These are phyloP conservation scores for Scaptomyza graminum DNA, from an alignment of 1,140 invertebrate genomes.

Conservation along the genomic window DNA sequence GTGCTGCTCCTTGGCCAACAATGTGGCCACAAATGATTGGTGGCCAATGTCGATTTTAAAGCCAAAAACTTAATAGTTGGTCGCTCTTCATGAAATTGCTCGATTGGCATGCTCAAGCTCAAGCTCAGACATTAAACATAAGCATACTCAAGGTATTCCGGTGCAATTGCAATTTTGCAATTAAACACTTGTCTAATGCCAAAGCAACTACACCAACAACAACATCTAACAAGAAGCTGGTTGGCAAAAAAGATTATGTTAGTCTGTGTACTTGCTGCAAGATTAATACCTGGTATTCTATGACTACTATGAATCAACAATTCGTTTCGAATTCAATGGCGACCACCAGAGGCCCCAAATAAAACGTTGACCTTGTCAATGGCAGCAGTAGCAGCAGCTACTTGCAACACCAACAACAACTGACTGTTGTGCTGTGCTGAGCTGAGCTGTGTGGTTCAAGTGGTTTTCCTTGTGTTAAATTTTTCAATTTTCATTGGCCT, in stretches of 20 bases:
- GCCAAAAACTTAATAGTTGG: neutral
- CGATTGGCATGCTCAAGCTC: conserved; percentile 25
- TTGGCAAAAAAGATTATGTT: conserved; percentile 38
- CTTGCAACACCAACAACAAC: conserved; percentile 26
- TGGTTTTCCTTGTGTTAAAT: conserved; percentile 82
- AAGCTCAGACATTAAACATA: neutral
- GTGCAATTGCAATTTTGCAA: conserved; percentile 76
- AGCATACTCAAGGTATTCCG: conserved; percentile 66
- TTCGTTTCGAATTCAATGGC: conserved; percentile 68
- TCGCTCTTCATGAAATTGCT: conserved; percentile 16
- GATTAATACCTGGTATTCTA: conserved; percentile 38
- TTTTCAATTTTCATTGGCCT: conserved; percentile 70
- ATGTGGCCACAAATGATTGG: conserved; percentile 31
- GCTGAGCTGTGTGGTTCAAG: conserved; percentile 49
- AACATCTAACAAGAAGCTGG: conserved; percentile 71
- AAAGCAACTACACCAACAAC: conserved; percentile 58
- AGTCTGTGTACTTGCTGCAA: conserved; percentile 30
- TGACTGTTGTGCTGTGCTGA: neutral
- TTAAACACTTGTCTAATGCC: conserved; percentile 77
- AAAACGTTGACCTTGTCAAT: conserved; percentile 76
- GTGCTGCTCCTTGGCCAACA: conserved; percentile 50
- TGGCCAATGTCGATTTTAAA: conserved; percentile 25
- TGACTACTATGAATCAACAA: conserved; percentile 24
- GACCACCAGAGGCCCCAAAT: conserved; percentile 72
- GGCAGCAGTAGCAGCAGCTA: conserved; percentile 33